phyloP scores from a whole-genome alignment of 2,888 invertebrate genomes.

The Scaptomyza reducta region DNA sequence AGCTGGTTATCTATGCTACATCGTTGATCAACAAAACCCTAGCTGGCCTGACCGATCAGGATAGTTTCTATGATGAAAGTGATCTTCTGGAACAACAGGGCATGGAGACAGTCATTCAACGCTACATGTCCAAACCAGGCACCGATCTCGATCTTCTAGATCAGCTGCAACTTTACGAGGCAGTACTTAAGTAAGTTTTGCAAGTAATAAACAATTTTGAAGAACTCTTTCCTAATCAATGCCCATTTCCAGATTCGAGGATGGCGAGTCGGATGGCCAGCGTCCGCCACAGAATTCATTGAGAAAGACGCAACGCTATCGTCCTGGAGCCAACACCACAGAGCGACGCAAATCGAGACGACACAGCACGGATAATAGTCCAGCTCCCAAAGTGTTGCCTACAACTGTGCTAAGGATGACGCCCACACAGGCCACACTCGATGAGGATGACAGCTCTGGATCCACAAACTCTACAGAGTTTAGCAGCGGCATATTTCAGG shows the following conservation, averaged over 20 bases:
- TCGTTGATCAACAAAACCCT: conserved; percentile 98
- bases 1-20: conserved; percentile 97
- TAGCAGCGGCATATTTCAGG: conserved; percentile 79
- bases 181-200: conserved; percentile 91
- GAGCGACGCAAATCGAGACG: conserved; percentile 92
- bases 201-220: background rate
- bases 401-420: conserved; percentile 79
- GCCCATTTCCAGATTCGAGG: conserved; percentile 83
- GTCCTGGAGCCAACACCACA: conserved; percentile 86
- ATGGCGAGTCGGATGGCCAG: conserved; percentile 85
- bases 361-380: conserved; percentile 89
- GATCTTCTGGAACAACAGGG: conserved; percentile 97
- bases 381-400: conserved; percentile 82
- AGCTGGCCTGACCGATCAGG: conserved; percentile 96
- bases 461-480: conserved; percentile 85
- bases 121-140: conserved; percentile 95
- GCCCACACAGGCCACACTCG: conserved; percentile 80
- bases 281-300: conserved; percentile 88
- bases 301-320: conserved; percentile 90
- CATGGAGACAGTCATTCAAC: conserved; percentile 93
- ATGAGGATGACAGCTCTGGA: conserved; percentile 85
- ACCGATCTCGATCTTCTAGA: conserved; percentile 96
- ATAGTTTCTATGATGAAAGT: conserved; percentile 98
- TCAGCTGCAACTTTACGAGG: conserved; percentile 97
- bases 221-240: background rate